phyloP scores from a whole-genome alignment of 2,113 vertebrate genomes.

The Typhlomys cinereus region DNA sequence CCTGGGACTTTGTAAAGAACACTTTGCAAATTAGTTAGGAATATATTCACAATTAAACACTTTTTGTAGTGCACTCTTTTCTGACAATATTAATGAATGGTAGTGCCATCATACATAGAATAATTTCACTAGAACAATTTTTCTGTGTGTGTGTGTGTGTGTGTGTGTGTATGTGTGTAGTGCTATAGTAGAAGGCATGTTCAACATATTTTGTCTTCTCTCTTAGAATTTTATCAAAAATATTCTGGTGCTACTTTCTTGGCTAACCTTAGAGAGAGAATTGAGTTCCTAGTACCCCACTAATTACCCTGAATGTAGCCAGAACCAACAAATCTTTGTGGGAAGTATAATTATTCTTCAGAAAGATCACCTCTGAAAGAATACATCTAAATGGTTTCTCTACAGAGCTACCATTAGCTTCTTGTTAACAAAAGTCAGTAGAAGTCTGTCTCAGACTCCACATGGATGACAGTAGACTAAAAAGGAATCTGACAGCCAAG shows the following conservation, averaged over 20 bases:
- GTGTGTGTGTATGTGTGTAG: neutral
- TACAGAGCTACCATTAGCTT: neutral
- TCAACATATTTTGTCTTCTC: no score
- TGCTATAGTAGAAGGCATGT: neutral
- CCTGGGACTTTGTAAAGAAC: neutral
- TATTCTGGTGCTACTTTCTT: neutral
- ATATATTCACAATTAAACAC: neutral
- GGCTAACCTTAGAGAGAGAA: neutral
- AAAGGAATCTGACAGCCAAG: neutral
- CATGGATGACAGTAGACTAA: neutral
- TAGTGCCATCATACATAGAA: neutral
- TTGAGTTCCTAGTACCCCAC: neutral
- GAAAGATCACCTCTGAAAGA: neutral
- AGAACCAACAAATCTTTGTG: neutral
- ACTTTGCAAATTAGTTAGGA: conserved; percentile 7
- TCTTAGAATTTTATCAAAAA: neutral
- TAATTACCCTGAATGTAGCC: neutral
- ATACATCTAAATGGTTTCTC: neutral
- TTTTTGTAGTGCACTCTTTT: neutral
- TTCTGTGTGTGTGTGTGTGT: neutral
- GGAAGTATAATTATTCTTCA: conserved; percentile 18
- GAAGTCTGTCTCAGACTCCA: neutral
- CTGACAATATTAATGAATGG: neutral
- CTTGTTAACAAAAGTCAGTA: neutral
- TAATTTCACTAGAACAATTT: neutral